Evolutionary conservation across 2,797 vertebrate genomes (phyloP).

Genomic region (Gambelia wislizenii): DNA sequence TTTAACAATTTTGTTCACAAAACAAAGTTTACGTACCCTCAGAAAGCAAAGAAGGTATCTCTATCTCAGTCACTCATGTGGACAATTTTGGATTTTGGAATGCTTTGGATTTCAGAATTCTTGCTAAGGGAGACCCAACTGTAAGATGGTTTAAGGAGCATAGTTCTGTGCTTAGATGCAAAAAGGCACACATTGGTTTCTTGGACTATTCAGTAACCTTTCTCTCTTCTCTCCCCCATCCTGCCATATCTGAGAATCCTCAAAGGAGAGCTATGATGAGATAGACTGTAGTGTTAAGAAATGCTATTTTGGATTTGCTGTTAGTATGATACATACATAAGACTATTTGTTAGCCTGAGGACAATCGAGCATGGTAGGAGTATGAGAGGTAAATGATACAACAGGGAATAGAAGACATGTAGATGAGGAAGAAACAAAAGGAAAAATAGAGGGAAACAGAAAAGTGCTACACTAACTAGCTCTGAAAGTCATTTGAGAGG

Average conservation of each 20-base stretch:
- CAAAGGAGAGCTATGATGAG: conserved; percentile 41
- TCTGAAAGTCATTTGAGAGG: conserved; percentile 39
- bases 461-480: conserved; percentile 33
- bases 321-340: conserved; percentile 58
- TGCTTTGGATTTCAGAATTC: too few species aligned
- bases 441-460: conserved; percentile 21
- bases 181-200: not conserved
- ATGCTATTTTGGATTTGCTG: conserved; percentile 52
- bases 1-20: too few species aligned
- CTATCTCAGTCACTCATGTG: too few species aligned
- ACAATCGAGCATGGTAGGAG: conserved; percentile 42
- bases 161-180: too few species aligned
- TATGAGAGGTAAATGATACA: conserved; percentile 49
- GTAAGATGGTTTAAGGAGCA: too few species aligned
- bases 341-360: conserved; percentile 65
- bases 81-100: too few species aligned
- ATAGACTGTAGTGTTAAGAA: conserved; percentile 34
- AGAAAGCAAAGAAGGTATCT: too few species aligned
- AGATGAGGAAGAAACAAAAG: conserved; percentile 59
- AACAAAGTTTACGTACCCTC: too few species aligned
- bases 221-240: not conserved
- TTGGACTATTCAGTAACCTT: not conserved
- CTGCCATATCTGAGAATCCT: conserved; percentile 46
- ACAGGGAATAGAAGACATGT: conserved; percentile 57
- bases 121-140: too few species aligned